Evolutionary conservation across 2,113 vertebrate species (phyloP).

Genomic region (Phrynosoma blainvillii): DNA sequence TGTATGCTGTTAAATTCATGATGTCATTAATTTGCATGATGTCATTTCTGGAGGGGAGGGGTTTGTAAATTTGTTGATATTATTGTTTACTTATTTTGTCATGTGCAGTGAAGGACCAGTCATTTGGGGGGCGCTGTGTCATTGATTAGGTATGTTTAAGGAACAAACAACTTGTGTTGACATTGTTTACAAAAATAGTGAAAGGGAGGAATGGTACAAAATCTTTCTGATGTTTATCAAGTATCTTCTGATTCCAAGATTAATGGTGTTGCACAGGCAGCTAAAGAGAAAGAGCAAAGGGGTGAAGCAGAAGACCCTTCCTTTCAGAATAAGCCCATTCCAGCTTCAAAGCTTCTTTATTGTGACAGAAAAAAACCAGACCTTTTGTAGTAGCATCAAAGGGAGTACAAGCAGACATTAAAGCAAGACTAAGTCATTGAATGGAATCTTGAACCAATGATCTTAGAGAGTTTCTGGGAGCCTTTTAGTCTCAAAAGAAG

Average conservation of each 20-base stretch:
- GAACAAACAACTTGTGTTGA: not conserved
- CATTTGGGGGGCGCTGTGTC: too few relatives aligned
- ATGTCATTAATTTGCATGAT: too few relatives aligned
- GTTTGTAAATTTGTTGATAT: too few relatives aligned
- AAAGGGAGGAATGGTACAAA: not conserved
- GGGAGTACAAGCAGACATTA: constrained; percentile 14
- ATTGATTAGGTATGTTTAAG: not conserved
- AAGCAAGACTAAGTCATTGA: not conserved
- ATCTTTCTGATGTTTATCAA: not conserved
- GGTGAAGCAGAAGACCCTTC: not conserved
- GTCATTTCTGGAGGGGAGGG: too few relatives aligned
- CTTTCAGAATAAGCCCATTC: not conserved
- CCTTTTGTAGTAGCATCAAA: constrained; percentile 32
- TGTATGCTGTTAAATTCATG: too few relatives aligned
- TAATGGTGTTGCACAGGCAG: not conserved
- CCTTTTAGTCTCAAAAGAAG: not conserved
- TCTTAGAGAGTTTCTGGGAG: not conserved
- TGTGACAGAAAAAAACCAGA: not conserved
- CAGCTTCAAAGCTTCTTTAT: constrained; percentile 25
- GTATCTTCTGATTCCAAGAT: not conserved
- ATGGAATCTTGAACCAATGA: constrained; percentile 7
- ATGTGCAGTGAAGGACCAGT: too few relatives aligned
- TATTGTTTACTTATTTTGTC: too few relatives aligned
- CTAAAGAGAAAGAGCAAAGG: not conserved
- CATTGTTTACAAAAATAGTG: not conserved